Percentiles rank a stretch among this genome's conserved stretches.
These are phyloP conservation scores for Muntiacus reevesi DNA, from an alignment of 2,113 vertebrate species.

Conservation along the genomic window DNA sequence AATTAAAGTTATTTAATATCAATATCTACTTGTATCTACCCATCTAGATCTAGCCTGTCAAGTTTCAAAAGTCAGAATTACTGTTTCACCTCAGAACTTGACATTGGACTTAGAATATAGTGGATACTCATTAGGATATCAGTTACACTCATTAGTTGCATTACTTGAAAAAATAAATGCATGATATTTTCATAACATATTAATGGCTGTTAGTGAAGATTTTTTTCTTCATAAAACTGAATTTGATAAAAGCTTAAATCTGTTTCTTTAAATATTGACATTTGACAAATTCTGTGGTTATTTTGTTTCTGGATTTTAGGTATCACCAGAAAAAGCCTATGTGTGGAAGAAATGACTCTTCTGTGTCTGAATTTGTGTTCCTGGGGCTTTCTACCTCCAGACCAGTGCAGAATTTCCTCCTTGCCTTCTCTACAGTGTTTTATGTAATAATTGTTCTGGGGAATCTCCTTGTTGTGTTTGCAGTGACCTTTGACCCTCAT, in stretches of 20 bases:
- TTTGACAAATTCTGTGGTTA: neutral
- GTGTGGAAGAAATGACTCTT: slow-evolving; percentile 13
- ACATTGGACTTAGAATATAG: neutral
- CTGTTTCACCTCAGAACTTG: neutral
- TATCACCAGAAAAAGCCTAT: neutral
- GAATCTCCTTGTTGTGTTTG: slow-evolving; percentile 21
- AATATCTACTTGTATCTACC: neutral
- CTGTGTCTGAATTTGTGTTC: neutral
- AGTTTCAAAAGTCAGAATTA: neutral
- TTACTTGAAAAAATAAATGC: neutral
- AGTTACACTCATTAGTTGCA: neutral
- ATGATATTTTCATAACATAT: neutral
- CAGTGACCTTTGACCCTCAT: neutral
- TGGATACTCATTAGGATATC: neutral
- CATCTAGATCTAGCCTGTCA: neutral
- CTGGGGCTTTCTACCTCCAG: neutral
- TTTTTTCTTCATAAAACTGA: neutral
- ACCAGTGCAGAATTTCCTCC: neutral
- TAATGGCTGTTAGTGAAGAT: neutral
- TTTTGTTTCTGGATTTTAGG: neutral
- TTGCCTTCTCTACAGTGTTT: slow-evolving; percentile 32
- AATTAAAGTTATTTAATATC: neutral
- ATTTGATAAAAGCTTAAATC: neutral
- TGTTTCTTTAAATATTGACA: neutral
- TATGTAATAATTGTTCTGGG: neutral